phyloP scores from a whole-genome alignment of 1,140 invertebrate genomes.

The Bombus sylvicola region DNA sequence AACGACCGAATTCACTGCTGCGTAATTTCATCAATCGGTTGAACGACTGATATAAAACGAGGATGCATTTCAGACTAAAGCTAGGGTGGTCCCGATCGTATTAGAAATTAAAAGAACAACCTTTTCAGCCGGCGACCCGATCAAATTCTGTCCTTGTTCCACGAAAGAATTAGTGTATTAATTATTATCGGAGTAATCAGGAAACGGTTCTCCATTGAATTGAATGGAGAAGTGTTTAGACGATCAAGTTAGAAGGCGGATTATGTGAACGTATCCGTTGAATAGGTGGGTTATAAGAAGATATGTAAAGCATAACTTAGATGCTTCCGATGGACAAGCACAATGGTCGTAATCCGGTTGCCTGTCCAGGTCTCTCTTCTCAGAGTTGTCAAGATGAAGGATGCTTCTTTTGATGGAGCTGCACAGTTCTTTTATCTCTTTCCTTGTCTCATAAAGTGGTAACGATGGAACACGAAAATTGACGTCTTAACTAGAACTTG shows the following conservation, averaged over 20 bases:
- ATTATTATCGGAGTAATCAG: not conserved
- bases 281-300: not conserved
- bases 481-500: no score
- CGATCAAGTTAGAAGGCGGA: not conserved
- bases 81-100: not conserved
- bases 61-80: not conserved
- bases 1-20: not conserved
- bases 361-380: not conserved
- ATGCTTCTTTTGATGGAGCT: not conserved
- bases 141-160: not conserved
- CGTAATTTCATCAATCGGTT: not conserved
- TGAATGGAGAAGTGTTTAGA: not conserved
- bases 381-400: conserved; percentile 1
- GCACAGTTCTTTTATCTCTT: not conserved
- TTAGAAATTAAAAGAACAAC: not conserved
- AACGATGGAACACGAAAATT: no score
- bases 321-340: not conserved
- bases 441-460: not conserved
- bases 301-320: not conserved
- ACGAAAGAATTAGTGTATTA: not conserved
- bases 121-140: not conserved
- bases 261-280: not conserved
- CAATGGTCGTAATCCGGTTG: conserved; percentile 10
- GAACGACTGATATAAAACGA: not conserved
- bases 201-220: not conserved